These are phyloP conservation scores for Perizoma flavofasciatum DNA, from an alignment of 2,888 invertebrate genomes.

Conservation along the genomic window DNA sequence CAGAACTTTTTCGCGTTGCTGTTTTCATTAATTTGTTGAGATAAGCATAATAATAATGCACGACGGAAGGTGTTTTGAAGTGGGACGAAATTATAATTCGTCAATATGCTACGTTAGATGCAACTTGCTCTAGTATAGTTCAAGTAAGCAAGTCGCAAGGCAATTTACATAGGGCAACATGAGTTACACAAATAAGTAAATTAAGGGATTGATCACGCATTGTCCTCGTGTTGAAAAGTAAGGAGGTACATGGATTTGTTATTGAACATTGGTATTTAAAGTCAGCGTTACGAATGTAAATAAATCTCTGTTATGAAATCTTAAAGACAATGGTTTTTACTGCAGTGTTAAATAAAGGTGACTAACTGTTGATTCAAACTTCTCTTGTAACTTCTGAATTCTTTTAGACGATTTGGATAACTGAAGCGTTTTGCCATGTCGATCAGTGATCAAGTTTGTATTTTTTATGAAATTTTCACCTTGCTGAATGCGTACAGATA, in stretches of 20 bases:
- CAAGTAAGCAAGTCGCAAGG: conserved; percentile 4
- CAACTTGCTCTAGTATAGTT: not conserved
- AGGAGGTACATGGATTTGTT: conserved; percentile 41
- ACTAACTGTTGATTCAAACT: not conserved
- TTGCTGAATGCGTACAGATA: conserved; percentile 56
- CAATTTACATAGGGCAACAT: conserved; percentile 61
- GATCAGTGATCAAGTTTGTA: conserved; percentile 51
- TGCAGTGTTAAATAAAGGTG: conserved; percentile 28
- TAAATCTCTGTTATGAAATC: conserved; percentile 30
- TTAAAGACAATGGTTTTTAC: conserved; percentile 24
- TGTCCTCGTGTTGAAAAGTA: conserved; percentile 50
- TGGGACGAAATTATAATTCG: conserved; percentile 6
- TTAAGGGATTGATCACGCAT: conserved; percentile 46
- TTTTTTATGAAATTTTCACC: conserved; percentile 67
- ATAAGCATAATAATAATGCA: conserved; percentile 9
- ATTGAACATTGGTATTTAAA: conserved; percentile 43
- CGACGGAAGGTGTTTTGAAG: conserved; percentile 19
- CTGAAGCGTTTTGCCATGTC: not conserved
- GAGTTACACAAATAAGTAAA: conserved; percentile 51
- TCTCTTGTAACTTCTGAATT: not conserved
- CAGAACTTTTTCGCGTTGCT: conserved; percentile 3
- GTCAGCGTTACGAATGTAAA: conserved; percentile 32
- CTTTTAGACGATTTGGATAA: not conserved
- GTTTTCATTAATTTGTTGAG: conserved; percentile 20
- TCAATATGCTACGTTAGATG: not conserved